A percentile compares a stretch with the other conserved stretches of the same genome.
Conservation (phyloP, 2,888 invertebrate genomes). For the Athripsodes cinereus region DNA sequence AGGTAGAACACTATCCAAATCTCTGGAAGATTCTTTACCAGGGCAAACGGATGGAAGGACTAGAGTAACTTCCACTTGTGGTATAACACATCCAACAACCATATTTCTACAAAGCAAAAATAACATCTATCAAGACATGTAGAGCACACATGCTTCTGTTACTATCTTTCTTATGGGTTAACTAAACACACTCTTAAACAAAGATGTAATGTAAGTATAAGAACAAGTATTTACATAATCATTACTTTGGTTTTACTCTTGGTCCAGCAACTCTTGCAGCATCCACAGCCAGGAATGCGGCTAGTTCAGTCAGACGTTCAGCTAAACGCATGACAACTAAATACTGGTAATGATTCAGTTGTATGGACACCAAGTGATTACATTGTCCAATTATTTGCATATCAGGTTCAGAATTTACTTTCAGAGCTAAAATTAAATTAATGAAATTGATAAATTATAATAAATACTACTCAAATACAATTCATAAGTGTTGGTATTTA, state of each 20-base stretch:
- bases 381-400: slow-evolving; percentile 78
- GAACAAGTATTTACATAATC: too few relatives aligned
- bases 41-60: slow-evolving; percentile 80
- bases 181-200: too few relatives aligned
- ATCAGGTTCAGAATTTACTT: slow-evolving; percentile 43
- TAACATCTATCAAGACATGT: too few relatives aligned
- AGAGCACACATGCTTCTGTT: too few relatives aligned
- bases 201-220: too few relatives aligned
- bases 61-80: slow-evolving; percentile 81
- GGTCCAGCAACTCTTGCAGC: slow-evolving; percentile 59
- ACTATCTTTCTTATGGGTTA: too few relatives aligned
- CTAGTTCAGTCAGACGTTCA: slow-evolving; percentile 74
- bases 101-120: slow-evolving; percentile 42
- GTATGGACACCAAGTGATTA: slow-evolving; percentile 77
- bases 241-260: slow-evolving; percentile 30
- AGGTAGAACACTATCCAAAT: slow-evolving; percentile 77
- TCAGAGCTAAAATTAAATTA: background rate
- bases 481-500: too few relatives aligned
- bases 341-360: slow-evolving; percentile 91
- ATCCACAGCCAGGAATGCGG: slow-evolving; percentile 73
- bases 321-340: slow-evolving; percentile 79
- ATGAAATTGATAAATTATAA: too few relatives aligned
- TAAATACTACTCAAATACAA: too few relatives aligned
- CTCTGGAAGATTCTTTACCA: slow-evolving; percentile 80
- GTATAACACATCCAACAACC: slow-evolving; percentile 71